phyloP scores from a whole-genome alignment of 2,888 invertebrate species.

The Athalia cordata region DNA sequence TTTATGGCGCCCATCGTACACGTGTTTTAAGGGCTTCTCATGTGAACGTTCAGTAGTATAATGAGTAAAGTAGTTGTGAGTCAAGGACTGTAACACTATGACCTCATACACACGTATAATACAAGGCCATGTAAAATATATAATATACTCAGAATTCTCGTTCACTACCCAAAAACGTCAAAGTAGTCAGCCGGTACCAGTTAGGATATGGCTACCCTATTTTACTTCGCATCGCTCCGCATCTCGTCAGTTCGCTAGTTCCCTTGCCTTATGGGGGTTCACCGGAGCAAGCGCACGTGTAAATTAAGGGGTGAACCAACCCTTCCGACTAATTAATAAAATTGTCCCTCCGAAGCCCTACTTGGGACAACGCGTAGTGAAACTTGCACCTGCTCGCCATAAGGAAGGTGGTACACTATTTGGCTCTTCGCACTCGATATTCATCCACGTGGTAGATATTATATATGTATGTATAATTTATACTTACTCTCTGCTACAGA shows the following conservation, averaged over 20 bases:
- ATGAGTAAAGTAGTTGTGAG: no score
- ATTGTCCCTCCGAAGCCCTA: background rate
- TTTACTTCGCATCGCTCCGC: background rate
- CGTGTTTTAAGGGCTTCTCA: no score
- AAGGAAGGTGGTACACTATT: no score
- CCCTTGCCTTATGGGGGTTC: background rate
- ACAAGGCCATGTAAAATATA: no score
- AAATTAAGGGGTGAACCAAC: slow-evolving; percentile 28
- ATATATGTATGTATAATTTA: no score
- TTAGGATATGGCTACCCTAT: background rate
- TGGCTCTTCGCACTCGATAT: slow-evolving; percentile 27
- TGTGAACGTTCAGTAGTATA: no score
- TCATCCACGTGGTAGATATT: slow-evolving; percentile 9
- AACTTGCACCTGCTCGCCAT: background rate
- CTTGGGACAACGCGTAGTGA: background rate
- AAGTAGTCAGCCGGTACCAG: background rate
- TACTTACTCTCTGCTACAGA: background rate
- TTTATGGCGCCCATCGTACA: no score
- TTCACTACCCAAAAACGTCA: no score
- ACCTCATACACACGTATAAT: no score
- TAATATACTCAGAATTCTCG: no score
- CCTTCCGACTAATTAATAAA: slow-evolving; percentile 24
- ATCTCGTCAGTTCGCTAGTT: background rate
- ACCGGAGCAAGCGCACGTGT: slow-evolving; percentile 1
- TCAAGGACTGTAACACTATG: no score